Percentiles rank a stretch among this genome's conserved stretches.
Conservation (phyloP, 2,113 vertebrate genomes). For the Triplophysa rosa region DNA sequence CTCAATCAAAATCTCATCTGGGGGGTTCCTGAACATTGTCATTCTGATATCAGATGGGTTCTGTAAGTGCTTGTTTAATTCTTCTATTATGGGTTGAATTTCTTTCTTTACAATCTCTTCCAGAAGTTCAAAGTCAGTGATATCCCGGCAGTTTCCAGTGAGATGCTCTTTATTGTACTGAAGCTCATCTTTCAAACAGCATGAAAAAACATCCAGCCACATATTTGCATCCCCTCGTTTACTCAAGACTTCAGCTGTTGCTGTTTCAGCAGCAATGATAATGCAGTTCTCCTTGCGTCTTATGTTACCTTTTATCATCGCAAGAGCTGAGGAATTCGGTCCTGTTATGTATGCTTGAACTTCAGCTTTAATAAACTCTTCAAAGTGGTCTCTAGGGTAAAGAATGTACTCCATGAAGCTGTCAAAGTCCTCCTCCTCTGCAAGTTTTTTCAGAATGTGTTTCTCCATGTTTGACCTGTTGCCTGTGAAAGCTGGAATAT, state of each 20-base stretch:
- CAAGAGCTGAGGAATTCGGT: not conserved
- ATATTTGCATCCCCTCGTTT: not conserved
- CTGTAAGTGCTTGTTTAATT: not conserved
- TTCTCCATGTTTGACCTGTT: slow-evolving; percentile 43
- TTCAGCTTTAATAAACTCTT: slow-evolving; percentile 58
- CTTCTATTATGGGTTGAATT: not conserved
- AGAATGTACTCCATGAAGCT: slow-evolving; percentile 65
- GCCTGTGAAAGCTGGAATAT: slow-evolving; percentile 62
- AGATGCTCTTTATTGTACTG: slow-evolving; percentile 29
- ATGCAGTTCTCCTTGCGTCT: slow-evolving; percentile 2
- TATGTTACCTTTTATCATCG: not conserved
- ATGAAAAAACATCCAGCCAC: not conserved
- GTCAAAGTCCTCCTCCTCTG: slow-evolving; percentile 70
- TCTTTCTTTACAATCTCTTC: not conserved
- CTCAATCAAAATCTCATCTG: too few species aligned
- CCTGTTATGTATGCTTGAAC: slow-evolving; percentile 54
- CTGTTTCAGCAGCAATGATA: not conserved
- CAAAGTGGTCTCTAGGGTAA: slow-evolving; percentile 18
- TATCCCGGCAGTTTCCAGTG: not conserved
- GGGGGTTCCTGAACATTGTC: too few species aligned
- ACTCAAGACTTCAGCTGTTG: not conserved
- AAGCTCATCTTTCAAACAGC: slow-evolving; percentile 2
- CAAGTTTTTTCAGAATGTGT: slow-evolving; percentile 69
- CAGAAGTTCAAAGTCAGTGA: slow-evolving; percentile 15
- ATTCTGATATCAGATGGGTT: not conserved